These are phyloP conservation scores for Dipodomys stephensi DNA, from an alignment of 2,113 vertebrate genomes.

Conservation along the genomic window DNA sequence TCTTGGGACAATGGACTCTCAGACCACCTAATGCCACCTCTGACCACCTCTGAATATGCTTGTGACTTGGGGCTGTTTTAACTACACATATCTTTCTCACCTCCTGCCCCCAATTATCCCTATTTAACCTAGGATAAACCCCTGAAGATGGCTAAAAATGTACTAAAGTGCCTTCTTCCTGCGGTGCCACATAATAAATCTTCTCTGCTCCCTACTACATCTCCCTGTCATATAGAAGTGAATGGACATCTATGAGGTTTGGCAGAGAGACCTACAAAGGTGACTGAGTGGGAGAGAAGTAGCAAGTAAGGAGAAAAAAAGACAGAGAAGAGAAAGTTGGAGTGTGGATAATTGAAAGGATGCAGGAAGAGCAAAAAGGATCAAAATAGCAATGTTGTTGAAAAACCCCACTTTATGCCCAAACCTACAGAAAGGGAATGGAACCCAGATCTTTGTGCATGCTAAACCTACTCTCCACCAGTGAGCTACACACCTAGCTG, in stretches of 20 bases:
- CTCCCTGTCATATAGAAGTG: no score
- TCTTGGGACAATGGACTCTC: no score
- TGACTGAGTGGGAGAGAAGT: not conserved
- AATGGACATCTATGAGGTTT: not conserved
- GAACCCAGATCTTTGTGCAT: not conserved
- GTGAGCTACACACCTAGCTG: not conserved
- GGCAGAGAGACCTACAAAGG: not conserved
- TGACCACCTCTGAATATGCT: no score
- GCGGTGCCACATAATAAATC: no score
- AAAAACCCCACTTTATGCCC: not conserved
- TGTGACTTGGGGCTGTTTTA: no score
- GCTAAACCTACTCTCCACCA: not conserved
- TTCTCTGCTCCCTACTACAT: no score
- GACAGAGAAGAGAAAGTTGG: not conserved
- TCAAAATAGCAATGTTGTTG: not conserved
- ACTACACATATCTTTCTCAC: no score
- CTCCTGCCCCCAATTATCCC: no score
- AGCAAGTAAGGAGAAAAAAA: slow-evolving; percentile 17
- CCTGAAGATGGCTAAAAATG: no score
- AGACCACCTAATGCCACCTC: no score
- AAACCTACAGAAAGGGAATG: not conserved
- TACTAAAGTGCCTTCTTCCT: no score
- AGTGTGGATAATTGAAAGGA: not conserved
- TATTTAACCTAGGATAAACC: no score
- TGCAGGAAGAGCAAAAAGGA: not conserved